Evolutionary conservation across 37 sponge, comb jelly and placozoan species (phyloP), one percentile per base, ranked within the genome.

Genomic region (Lycopodina hypogea): DNA sequence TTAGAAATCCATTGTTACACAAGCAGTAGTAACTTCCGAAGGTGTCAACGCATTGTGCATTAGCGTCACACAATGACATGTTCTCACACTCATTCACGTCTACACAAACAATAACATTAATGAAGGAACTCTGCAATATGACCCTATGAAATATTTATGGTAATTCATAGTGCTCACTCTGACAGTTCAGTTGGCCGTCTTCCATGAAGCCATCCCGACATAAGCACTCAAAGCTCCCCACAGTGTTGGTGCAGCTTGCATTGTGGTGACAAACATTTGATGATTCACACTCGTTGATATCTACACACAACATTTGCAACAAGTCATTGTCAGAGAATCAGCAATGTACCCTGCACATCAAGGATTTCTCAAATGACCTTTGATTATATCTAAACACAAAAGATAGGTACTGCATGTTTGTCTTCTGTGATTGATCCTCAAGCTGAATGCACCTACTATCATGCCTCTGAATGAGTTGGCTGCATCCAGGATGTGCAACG

Each of bases 21-120:
- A 30, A 30, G 57, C 86, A 85, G 34, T 72, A 24, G 63, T 66
- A 85, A 41, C 78, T 72, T 14, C 86, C 80, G 48, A 50, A 1
- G 32, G 38, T 72, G 37, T 85, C 55, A 29, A 32, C 0, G 38
- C 82, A 81, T 15, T 32, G 42, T 0, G 51, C 37, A 55, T 78
- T 72, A 3, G 6, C 23, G 32, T 64, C 67, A 65, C 78, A 78
- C 21, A 15, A 0, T 11, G 50, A 26, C 17, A 29, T 56, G 36
- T 36, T 58, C 22, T 35, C 22, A 74, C 74, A 74, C 39, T 58
- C 76, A 58, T 75, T 41, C 22, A 58, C 36, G 26, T 57, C 76
- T 75, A 24, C 70, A 81, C 14, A 26, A 53, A 41, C 35, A 59
- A 17, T 59, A 45, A 9, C 48, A 45, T 12, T 45, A 45, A 45